phyloP scores from a whole-genome alignment of 2,888 invertebrate genomes.

The Caenorhabditis sp. region DNA sequence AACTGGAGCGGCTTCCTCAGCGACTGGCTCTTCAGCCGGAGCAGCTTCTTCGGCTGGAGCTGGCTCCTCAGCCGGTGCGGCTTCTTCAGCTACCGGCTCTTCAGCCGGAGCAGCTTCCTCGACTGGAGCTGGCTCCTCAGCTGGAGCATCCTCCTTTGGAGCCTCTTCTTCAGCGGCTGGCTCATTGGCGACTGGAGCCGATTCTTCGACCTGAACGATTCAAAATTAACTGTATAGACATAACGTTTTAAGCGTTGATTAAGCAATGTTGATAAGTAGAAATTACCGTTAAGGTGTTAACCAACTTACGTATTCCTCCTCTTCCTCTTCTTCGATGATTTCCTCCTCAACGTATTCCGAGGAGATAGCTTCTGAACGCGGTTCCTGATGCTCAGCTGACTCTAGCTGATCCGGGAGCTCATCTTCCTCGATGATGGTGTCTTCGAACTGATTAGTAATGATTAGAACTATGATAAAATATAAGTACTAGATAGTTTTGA shows the following conservation, averaged over 20 bases:
- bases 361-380: constrained; percentile 50
- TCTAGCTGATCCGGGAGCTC: constrained; percentile 72
- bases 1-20: constrained; percentile 56
- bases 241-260: background rate
- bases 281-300: constrained; percentile 15
- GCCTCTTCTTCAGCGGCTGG: constrained; percentile 32
- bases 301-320: constrained; percentile 55
- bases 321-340: constrained; percentile 37
- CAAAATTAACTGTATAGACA: background rate
- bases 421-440: constrained; percentile 73
- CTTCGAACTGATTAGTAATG: constrained; percentile 67
- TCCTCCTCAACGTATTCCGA: constrained; percentile 58
- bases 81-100: constrained; percentile 16
- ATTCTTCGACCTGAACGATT: constrained; percentile 49
- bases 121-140: constrained; percentile 52
- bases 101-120: constrained; percentile 39
- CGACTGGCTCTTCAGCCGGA: constrained; percentile 55
- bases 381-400: constrained; percentile 69
- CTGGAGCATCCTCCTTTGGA: constrained; percentile 43
- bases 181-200: constrained; percentile 43
- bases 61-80: constrained; percentile 32
- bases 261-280: constrained; percentile 2
- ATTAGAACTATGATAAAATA: constrained; percentile 14
- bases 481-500: too few species aligned
- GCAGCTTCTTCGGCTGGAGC: constrained; percentile 55